A percentile compares a stretch with the other conserved stretches of the same genome.
Conservation (phyloP, 2,888 invertebrate genomes). For the Gymnoscelis rufifasciata region DNA sequence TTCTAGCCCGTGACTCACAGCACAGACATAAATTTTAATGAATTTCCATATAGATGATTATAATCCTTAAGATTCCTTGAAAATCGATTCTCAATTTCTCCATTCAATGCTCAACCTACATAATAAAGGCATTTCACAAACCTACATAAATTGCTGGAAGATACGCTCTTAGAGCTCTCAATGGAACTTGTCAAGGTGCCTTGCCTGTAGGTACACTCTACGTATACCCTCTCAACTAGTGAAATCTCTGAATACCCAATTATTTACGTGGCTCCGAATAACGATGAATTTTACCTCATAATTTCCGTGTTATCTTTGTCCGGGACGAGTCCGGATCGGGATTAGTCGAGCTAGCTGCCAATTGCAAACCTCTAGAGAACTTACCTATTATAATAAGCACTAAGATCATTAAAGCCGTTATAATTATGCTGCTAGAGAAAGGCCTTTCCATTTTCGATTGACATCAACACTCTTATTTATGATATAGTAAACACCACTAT, state of each 20-base stretch:
- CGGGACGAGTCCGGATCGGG: not conserved
- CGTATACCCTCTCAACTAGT: not conserved
- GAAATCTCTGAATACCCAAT: conserved; percentile 13
- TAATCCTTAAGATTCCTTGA: too few relatives aligned
- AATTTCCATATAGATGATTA: too few relatives aligned
- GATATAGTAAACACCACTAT: too few relatives aligned
- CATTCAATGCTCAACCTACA: conserved; percentile 1
- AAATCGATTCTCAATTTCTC: conserved; percentile 1
- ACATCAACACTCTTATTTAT: not conserved
- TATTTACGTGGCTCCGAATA: conserved; percentile 8
- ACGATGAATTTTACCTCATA: conserved; percentile 5
- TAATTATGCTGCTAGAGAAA: not conserved
- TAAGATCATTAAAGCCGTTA: not conserved
- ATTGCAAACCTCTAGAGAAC: not conserved
- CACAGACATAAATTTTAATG: too few relatives aligned
- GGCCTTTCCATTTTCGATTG: not conserved
- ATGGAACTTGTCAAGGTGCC: conserved; percentile 7
- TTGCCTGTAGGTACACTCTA: not conserved
- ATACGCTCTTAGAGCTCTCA: conserved; percentile 1
- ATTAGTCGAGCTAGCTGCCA: not conserved
- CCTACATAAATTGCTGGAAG: not conserved
- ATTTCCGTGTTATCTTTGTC: conserved; percentile 2
- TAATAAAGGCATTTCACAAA: not conserved
- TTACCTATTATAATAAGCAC: not conserved
- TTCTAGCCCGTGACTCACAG: too few relatives aligned